Conservation (phyloP, 2,797 vertebrate genomes). For the Leptatherina wallacei region DNA sequence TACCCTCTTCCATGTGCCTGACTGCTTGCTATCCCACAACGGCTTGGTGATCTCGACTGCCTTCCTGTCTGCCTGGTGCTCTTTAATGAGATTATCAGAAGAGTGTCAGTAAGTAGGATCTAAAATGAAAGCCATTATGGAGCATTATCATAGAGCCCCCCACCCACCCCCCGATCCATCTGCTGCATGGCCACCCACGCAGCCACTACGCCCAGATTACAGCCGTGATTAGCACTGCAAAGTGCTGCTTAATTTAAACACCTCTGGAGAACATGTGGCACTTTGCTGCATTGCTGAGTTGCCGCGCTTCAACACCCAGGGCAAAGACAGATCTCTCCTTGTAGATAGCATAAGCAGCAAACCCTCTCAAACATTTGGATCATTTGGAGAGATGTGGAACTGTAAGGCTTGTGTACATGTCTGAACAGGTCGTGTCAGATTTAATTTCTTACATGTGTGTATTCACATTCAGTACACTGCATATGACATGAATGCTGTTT, state of each 20-base stretch:
- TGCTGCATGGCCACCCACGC: constrained; percentile 85
- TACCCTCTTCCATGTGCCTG: constrained; percentile 27
- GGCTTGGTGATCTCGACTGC: constrained; percentile 58
- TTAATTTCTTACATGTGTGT: constrained; percentile 17
- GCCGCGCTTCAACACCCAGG: constrained; percentile 49
- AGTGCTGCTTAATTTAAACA: constrained; percentile 86
- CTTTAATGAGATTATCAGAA: constrained; percentile 89
- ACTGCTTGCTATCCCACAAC: constrained; percentile 42
- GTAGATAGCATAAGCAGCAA: constrained; percentile 13
- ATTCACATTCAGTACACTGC: background rate
- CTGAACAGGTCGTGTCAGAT: background rate
- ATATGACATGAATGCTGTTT: background rate
- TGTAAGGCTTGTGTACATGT: background rate
- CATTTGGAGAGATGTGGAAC: constrained; percentile 7
- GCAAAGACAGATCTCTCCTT: constrained; percentile 42
- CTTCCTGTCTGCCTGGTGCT: constrained; percentile 61
- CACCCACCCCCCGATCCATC: constrained; percentile 75
- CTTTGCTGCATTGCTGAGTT: constrained; percentile 70
- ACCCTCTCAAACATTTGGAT: constrained; percentile 16
- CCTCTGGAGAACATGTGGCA: constrained; percentile 84
- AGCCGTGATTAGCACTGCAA: constrained; percentile 82
- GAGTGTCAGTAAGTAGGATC: constrained; percentile 90
- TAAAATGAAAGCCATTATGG: constrained; percentile 90
- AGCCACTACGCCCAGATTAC: constrained; percentile 84
- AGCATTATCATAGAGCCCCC: constrained; percentile 85